These are phyloP conservation scores for Dynastes maya DNA, from an alignment of 2,888 invertebrate species.

Conservation along the genomic window DNA sequence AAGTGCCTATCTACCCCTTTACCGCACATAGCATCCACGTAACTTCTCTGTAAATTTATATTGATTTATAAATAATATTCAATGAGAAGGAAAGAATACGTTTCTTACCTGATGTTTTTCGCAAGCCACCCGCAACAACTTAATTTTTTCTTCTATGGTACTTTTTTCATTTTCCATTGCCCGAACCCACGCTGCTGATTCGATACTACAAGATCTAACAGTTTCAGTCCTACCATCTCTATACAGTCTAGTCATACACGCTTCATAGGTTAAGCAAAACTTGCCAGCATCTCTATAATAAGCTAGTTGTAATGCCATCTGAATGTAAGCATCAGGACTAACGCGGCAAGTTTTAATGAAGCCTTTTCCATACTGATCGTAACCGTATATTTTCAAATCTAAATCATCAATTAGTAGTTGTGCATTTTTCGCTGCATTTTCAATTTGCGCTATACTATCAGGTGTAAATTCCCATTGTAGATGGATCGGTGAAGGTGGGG, in stretches of 20 bases:
- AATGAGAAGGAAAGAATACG: not conserved
- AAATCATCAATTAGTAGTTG: conserved; percentile 89
- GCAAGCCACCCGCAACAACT: conserved; percentile 82
- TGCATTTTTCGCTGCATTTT: conserved; percentile 81
- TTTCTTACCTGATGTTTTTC: conserved; percentile 82
- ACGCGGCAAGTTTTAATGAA: conserved; percentile 95
- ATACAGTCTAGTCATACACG: conserved; percentile 97
- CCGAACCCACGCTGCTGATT: conserved; percentile 93
- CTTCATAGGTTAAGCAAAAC: conserved; percentile 98
- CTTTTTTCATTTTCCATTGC: conserved; percentile 85
- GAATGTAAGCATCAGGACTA: conserved; percentile 97
- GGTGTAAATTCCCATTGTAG: conserved; percentile 90
- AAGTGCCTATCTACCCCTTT: conserved; percentile 97
- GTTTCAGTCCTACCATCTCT: conserved; percentile 99
- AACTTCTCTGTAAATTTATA: conserved; percentile 73
- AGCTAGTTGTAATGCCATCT: conserved; percentile 96
- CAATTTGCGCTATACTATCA: conserved; percentile 81
- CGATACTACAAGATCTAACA: conserved; percentile 94
- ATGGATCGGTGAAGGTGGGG: conserved; percentile 87
- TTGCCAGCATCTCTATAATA: conserved; percentile 92
- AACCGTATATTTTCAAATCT: conserved; percentile 90
- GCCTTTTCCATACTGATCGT: conserved; percentile 92
- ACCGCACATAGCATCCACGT: conserved; percentile 98
- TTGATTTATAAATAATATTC: not conserved
- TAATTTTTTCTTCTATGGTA: conserved; percentile 79